Conservation (phyloP, 1,140 invertebrate genomes). For the Drosophila truncata region DNA sequence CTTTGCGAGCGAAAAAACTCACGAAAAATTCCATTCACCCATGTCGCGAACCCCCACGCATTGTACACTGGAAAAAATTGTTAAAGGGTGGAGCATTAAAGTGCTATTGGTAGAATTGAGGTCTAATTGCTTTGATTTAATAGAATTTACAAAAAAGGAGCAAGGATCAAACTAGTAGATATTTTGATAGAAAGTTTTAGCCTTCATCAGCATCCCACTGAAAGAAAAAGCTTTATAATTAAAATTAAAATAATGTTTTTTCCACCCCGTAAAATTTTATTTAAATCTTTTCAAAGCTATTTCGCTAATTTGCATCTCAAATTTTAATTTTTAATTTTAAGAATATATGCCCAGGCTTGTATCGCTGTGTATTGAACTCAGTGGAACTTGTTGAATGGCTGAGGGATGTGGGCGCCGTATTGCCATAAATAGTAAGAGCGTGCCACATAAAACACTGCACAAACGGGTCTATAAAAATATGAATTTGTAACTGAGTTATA, state of each 20-base stretch:
- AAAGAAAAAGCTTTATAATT: background rate
- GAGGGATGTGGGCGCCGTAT: conserved; percentile 21
- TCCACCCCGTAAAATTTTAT: accelerated
- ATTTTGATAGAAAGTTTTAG: no score
- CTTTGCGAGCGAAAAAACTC: conserved; percentile 1
- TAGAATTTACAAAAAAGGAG: background rate
- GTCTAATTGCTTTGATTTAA: background rate
- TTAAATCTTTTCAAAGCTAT: background rate
- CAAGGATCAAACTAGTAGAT: no score
- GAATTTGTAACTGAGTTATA: background rate
- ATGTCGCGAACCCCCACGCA: conserved; percentile 40
- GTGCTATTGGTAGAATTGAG: background rate
- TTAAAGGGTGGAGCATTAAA: background rate
- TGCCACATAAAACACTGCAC: conserved; percentile 6
- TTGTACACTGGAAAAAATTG: conserved; percentile 5
- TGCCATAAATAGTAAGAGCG: conserved; percentile 38
- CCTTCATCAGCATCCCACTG: no score
- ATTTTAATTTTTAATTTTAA: background rate
- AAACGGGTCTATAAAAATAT: background rate
- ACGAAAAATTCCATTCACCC: conserved; percentile 42
- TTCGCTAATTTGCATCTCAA: background rate
- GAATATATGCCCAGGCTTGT: background rate
- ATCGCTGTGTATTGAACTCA: background rate
- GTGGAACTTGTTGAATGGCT: conserved; percentile 20
- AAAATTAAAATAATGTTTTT: background rate